Evolutionary conservation across 2,888 invertebrate genomes (phyloP).

Genomic region (Eretmocerus hayati): DNA sequence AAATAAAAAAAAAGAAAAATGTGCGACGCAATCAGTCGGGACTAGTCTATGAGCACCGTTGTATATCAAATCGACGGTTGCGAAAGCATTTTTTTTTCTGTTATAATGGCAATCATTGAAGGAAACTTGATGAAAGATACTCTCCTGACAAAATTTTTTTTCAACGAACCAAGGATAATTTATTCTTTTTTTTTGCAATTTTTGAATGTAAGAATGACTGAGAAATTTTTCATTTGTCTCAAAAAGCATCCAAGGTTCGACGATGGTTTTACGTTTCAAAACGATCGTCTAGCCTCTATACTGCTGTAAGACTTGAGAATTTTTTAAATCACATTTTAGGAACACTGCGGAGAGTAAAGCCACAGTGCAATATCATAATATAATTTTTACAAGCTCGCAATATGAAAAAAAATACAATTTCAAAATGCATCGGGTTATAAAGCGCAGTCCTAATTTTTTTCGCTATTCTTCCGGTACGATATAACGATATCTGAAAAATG

Average conservation of each 20-base stretch:
- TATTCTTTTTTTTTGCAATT: neutral
- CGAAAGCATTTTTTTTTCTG: constrained; percentile 13
- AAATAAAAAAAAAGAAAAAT: constrained; percentile 1
- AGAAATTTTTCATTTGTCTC: too few species aligned
- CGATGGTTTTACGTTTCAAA: too few species aligned
- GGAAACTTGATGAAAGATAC: constrained; percentile 12
- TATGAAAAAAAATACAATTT: constrained; percentile 16
- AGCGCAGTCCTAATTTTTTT: constrained; percentile 8
- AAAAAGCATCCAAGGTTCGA: too few species aligned
- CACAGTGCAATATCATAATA: constrained; percentile 39
- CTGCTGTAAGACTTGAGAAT: too few species aligned
- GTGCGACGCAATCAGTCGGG: constrained; percentile 19
- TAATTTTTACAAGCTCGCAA: constrained; percentile 16
- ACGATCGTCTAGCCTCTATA: too few species aligned
- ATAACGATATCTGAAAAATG: constrained; percentile 22
- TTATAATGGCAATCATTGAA: constrained; percentile 15
- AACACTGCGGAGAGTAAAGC: constrained; percentile 30
- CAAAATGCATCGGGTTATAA: constrained; percentile 18
- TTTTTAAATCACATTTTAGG: neutral
- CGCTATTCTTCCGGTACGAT: constrained; percentile 13
- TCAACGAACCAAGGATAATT: neutral
- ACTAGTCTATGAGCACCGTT: constrained; percentile 20
- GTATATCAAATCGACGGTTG: constrained; percentile 2
- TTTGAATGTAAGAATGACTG: too few species aligned
- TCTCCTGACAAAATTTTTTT: constrained; percentile 20